Evolutionary conservation across 2,888 invertebrate species (phyloP).

Genomic region (Sinohyriopsis cumingii): DNA sequence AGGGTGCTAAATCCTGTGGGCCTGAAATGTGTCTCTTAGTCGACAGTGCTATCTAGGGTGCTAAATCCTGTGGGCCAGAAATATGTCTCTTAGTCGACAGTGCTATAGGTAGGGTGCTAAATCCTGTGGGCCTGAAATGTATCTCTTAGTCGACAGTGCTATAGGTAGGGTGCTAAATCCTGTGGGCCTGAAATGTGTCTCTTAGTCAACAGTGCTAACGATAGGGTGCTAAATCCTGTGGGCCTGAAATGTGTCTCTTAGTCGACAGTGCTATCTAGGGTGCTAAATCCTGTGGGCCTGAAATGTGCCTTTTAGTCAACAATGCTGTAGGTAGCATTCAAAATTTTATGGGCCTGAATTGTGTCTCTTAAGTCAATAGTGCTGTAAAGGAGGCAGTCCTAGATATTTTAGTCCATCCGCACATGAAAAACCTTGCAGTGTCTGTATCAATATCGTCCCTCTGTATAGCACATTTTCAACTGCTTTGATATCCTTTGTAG

Average conservation of each 20-base stretch:
- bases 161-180: no score
- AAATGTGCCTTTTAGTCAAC: no score
- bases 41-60: no score
- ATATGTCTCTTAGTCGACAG: neutral
- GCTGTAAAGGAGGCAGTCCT: neutral
- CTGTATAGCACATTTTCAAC: no score
- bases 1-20: neutral
- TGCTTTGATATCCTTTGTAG: no score
- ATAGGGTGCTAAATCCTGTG: no score
- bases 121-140: neutral
- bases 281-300: neutral
- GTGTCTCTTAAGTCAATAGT: neutral
- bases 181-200: neutral
- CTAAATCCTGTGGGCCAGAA: no score
- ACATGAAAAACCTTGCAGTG: no score
- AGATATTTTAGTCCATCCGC: no score
- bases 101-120: neutral
- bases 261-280: neutral
- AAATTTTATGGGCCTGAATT: neutral
- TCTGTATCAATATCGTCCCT: no score
- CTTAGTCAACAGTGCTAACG: neutral
- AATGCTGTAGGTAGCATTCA: constrained; percentile 26
- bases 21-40: neutral
- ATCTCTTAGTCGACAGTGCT: no score
- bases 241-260: neutral